phyloP scores from a whole-genome alignment of 2,888 invertebrate species.

The Ernsta delagoae region DNA sequence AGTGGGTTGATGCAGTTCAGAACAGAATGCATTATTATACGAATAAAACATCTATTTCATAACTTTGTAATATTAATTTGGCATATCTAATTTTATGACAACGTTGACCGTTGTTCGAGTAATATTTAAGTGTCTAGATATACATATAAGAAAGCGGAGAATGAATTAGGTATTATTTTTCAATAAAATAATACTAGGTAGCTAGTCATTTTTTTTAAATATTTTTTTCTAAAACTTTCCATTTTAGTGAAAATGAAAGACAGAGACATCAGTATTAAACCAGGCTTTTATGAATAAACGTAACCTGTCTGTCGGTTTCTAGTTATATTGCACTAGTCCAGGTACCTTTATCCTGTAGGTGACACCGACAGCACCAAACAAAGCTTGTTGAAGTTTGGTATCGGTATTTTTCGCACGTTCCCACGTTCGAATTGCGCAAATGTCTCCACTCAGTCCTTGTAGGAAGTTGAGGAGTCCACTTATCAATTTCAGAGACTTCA shows the following conservation, averaged over 20 bases:
- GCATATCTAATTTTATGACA: too few relatives aligned
- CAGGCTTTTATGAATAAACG: too few relatives aligned
- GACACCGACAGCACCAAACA: not conserved
- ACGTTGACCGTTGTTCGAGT: too few relatives aligned
- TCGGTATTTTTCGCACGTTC: not conserved
- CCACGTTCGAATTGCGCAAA: constrained; percentile 4
- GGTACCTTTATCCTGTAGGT: not conserved
- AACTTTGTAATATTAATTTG: not conserved
- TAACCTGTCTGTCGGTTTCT: not conserved
- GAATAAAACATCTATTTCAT: not conserved
- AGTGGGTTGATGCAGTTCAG: not conserved
- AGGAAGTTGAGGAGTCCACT: constrained; percentile 15
- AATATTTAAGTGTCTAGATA: too few relatives aligned
- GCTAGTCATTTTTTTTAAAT: too few relatives aligned
- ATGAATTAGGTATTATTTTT: too few relatives aligned
- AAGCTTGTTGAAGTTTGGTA: not conserved
- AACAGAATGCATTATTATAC: not conserved
- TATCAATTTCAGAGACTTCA: constrained; percentile 31
- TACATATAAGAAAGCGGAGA: too few relatives aligned
- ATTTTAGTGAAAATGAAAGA: too few relatives aligned
- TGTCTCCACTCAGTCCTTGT: not conserved
- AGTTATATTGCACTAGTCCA: too few relatives aligned
- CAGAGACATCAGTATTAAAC: too few relatives aligned
- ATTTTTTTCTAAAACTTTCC: too few relatives aligned
- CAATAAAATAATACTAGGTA: too few relatives aligned